Evolutionary conservation across 1,140 invertebrate genomes (phyloP), one percentile per base, ranked within the genome.

Genomic region (Drosophila paulistorum): DNA sequence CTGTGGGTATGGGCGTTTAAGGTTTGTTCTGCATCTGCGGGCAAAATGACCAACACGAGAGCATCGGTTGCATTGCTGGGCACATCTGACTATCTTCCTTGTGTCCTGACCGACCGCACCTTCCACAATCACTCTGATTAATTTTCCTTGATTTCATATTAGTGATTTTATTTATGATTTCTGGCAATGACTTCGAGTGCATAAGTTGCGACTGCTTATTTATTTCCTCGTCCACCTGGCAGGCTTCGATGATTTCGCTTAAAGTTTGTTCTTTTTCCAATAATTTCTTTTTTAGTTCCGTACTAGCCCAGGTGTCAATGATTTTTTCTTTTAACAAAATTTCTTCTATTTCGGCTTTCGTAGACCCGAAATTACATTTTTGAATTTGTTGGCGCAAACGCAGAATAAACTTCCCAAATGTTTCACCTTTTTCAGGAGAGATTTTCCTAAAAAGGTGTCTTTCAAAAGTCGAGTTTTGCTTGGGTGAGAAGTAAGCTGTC

Each of bases 61-160:
- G 20, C 63, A 65, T 55, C 30, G 51, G 11, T 54, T 65, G 33
- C 63, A 65, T 37, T 23, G 63, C 63, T 33, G 63, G 41, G 17
- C 63, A 65, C n/a, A 26, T n/a, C n/a, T 17, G 35, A 55, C 48
- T 55, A 2, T 65, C 14, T n/a, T n/a, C n/a, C n/a, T 26, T 23
- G 30, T 64, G 45, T 30, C 45, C 39, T 7, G 42, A 48, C 13
- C 61, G 61, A 20, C 61, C 42, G 10, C 35, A 60, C 35, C 58
- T 37, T 20, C 14, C 10, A 60, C 14, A 23, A 10, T 60, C 35
- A 41, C 7, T 60, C 20, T 41, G 17, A 54, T n/a, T n/a, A n/a
- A n/a, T 54, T 54, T 54, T 20, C 48, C 20, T 26, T 11, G 11
- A 26, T 11, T 26, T 60, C 14, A 20, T 11, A 37, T 39, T 37